Conservation (phyloP, 2,113 vertebrate genomes). For the Tychaedon coryphoeus region DNA sequence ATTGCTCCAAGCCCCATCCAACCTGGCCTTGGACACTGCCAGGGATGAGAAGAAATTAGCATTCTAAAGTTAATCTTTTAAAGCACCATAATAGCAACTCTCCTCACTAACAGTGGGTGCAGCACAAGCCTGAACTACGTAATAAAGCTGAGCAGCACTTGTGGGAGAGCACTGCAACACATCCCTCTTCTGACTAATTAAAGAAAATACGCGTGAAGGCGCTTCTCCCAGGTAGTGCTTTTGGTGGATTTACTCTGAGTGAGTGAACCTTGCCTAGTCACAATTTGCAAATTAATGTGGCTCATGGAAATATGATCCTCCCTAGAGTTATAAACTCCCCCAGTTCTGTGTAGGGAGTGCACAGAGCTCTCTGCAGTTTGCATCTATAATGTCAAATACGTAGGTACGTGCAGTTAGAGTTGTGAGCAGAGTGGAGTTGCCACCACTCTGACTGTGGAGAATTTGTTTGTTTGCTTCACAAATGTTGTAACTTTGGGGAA, state of each 20-base stretch:
- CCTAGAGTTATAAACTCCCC: conserved; percentile 6
- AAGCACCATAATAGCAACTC: background rate
- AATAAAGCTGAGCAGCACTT: background rate
- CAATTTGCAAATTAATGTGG: conserved; percentile 35
- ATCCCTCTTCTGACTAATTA: background rate
- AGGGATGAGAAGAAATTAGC: background rate
- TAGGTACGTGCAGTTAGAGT: rapidly evolving
- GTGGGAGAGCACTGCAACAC: background rate
- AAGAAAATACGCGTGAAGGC: background rate
- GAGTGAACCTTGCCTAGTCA: background rate
- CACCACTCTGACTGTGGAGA: background rate
- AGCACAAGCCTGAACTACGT: background rate
- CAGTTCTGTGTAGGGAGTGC: background rate
- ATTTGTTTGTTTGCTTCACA: background rate
- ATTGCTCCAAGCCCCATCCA: rapidly evolving
- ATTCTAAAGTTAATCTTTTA: background rate
- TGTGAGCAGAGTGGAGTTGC: background rate
- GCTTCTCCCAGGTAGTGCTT: background rate
- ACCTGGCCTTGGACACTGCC: background rate
- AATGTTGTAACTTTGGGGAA: conserved; percentile 27
- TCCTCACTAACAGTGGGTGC: background rate
- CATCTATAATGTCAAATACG: background rate
- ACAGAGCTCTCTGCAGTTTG: background rate
- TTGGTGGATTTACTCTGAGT: background rate
- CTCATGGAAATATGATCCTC: conserved; percentile 13